phyloP scores from a whole-genome alignment of 2,888 invertebrate genomes.

The Octonoba sinensis region DNA sequence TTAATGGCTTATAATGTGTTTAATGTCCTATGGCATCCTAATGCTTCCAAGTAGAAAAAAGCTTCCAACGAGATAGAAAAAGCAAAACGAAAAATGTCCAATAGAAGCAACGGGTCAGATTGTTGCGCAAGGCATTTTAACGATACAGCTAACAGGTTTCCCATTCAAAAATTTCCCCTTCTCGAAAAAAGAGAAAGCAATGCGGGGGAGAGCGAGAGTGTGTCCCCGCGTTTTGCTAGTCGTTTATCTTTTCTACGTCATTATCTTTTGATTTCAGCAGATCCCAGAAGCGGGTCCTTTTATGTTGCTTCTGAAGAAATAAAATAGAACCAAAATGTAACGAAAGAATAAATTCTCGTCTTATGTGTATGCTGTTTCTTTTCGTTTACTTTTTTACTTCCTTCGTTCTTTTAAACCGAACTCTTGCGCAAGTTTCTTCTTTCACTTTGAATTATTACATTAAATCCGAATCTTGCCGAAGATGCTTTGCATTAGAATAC shows the following conservation, averaged over 20 bases:
- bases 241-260: slow-evolving; percentile 63
- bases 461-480: slow-evolving; percentile 38
- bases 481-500: slow-evolving; percentile 60
- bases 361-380: slow-evolving; percentile 28
- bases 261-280: slow-evolving; percentile 60
- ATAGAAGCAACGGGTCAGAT: slow-evolving; percentile 25
- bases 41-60: slow-evolving; percentile 31
- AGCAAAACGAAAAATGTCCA: background rate
- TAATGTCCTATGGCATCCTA: slow-evolving; percentile 47
- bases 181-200: background rate
- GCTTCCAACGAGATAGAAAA: background rate
- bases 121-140: slow-evolving; percentile 51
- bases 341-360: slow-evolving; percentile 23
- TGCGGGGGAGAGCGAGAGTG: background rate
- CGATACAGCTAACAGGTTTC: slow-evolving; percentile 62
- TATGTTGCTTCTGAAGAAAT: slow-evolving; percentile 27
- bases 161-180: slow-evolving; percentile 39
- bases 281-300: slow-evolving; percentile 28
- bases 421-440: slow-evolving; percentile 35
- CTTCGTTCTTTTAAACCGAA: slow-evolving; percentile 19
- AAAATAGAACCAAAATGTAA: slow-evolving; percentile 23
- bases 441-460: slow-evolving; percentile 55
- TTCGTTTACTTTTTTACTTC: slow-evolving; percentile 17
- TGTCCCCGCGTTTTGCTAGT: slow-evolving; percentile 37
- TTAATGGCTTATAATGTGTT: slow-evolving; percentile 49